phyloP scores from a whole-genome alignment of 2,113 vertebrate species.

The Panurus biarmicus region DNA sequence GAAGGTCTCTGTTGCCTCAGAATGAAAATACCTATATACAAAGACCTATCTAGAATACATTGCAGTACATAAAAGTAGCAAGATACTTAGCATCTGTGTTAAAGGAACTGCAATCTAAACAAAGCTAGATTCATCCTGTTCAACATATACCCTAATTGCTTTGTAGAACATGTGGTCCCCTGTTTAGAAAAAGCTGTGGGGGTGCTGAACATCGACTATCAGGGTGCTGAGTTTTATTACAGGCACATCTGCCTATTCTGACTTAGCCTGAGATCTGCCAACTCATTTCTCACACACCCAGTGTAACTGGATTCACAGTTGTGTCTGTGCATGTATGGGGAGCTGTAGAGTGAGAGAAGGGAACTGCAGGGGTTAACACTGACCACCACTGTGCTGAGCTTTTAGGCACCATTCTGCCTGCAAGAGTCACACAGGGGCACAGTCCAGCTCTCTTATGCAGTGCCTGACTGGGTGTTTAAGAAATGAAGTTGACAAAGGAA shows the following conservation, averaged over 20 bases:
- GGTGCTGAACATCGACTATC: neutral
- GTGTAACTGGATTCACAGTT: neutral
- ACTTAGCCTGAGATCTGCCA: neutral
- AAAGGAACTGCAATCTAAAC: neutral
- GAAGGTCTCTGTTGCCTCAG: neutral
- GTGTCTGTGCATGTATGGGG: rapidly evolving
- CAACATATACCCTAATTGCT: neutral
- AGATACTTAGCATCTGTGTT: neutral
- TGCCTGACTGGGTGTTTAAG: neutral
- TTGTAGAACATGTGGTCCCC: neutral
- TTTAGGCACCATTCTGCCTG: neutral
- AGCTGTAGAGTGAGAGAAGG: neutral
- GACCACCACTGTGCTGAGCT: neutral
- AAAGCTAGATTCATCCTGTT: neutral
- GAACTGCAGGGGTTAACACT: neutral
- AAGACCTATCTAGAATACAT: neutral
- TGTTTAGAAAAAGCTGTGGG: neutral
- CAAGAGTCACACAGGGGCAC: no score
- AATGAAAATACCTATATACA: neutral
- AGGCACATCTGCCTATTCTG: neutral
- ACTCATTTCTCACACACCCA: neutral
- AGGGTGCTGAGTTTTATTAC: neutral
- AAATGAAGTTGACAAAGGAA: neutral
- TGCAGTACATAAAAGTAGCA: neutral
- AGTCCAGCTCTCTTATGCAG: neutral